A percentile compares a stretch with the other conserved stretches of the same genome.
These are phyloP conservation scores for Tauraco hartlaubi DNA, from an alignment of 2,797 vertebrate species.

Conservation along the genomic window DNA sequence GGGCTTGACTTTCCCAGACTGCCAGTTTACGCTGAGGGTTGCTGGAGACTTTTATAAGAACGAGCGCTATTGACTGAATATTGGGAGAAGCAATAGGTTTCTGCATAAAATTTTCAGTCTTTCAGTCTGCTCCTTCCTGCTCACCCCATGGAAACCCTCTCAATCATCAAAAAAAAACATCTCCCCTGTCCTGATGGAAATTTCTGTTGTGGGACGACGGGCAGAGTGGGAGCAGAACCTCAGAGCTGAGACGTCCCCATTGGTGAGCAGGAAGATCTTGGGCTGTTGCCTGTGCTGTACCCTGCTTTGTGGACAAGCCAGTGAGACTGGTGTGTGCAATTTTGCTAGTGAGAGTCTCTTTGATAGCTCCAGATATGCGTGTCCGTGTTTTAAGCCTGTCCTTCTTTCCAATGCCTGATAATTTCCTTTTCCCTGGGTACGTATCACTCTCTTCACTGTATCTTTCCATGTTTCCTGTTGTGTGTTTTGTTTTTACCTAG, in stretches of 20 bases:
- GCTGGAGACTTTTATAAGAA: not conserved
- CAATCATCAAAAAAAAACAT: not conserved
- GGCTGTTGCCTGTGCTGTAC: not conserved
- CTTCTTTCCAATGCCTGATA: not conserved
- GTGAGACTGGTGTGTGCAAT: not conserved
- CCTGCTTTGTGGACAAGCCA: not conserved
- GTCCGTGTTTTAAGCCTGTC: not conserved
- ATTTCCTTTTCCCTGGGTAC: not conserved
- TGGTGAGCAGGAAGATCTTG: not conserved
- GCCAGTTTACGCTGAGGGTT: not conserved
- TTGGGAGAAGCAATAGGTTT: not conserved
- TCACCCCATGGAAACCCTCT: not conserved
- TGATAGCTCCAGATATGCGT: not conserved
- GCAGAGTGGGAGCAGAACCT: not conserved
- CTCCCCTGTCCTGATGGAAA: not conserved
- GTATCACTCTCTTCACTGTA: not conserved
- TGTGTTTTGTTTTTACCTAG: constrained; percentile 72
- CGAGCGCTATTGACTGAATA: not conserved
- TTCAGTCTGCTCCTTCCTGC: not conserved
- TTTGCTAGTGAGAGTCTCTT: not conserved
- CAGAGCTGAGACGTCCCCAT: not conserved
- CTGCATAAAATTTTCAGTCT: not conserved
- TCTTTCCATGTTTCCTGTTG: not conserved
- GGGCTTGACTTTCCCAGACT: not conserved
- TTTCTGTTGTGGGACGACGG: not conserved